phyloP scores from a whole-genome alignment of 23 tunicate species.

The Ciona savignyi region DNA sequence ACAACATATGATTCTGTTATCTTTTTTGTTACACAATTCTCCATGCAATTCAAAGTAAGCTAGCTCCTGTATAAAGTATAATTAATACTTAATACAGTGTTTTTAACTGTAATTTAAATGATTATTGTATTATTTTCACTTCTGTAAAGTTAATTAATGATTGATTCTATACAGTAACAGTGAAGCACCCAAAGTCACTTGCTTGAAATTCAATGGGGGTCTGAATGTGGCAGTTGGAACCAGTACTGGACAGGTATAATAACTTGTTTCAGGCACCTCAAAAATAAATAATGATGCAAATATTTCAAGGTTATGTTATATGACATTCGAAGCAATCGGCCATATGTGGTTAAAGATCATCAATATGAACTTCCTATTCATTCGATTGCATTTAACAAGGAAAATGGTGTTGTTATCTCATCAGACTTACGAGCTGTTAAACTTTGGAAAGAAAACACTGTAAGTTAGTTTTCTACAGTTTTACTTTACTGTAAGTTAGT shows the following conservation, averaged over 20 bases:
- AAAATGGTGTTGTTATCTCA: slow-evolving; percentile 60
- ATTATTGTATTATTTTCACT: not conserved
- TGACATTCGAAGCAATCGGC: slow-evolving; percentile 63
- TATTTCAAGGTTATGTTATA: slow-evolving; percentile 75
- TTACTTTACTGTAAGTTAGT: too few relatives aligned
- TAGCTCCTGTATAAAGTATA: too few relatives aligned
- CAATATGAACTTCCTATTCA: slow-evolving; percentile 77
- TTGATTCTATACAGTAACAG: not conserved
- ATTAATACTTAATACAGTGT: too few relatives aligned
- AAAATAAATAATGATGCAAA: too few relatives aligned
- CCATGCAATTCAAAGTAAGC: too few relatives aligned
- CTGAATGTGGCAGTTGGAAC: slow-evolving; percentile 67
- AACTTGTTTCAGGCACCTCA: not conserved
- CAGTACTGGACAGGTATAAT: slow-evolving; percentile 62
- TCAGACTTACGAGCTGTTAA: slow-evolving; percentile 69
- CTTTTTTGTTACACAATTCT: too few relatives aligned
- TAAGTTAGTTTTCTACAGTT: not conserved
- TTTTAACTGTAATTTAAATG: too few relatives aligned
- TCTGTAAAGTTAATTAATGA: not conserved
- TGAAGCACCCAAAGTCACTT: slow-evolving; percentile 22
- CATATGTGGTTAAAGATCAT: slow-evolving; percentile 74
- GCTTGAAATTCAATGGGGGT: slow-evolving; percentile 36
- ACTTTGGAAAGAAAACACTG: slow-evolving; percentile 75
- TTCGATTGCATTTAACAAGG: slow-evolving; percentile 63
- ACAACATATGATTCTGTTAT: too few relatives aligned